Conservation (phyloP, 2,888 invertebrate genomes). For the Lithophane semibrunnea region DNA sequence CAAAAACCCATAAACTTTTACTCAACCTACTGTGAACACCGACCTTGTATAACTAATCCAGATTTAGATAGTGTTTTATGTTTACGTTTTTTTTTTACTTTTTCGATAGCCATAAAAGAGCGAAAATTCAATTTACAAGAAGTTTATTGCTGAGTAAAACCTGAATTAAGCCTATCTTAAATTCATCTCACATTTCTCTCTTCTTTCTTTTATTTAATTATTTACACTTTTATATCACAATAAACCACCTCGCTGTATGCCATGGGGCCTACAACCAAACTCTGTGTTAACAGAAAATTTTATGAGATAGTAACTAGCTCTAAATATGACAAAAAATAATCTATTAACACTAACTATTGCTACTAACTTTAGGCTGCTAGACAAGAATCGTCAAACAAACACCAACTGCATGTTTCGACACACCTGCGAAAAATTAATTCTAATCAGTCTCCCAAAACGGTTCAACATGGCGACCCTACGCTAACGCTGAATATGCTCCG, state of each 20-base stretch:
- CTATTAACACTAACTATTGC: background rate
- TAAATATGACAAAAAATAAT: background rate
- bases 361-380: background rate
- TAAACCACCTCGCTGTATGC: background rate
- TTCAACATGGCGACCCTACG: constrained; percentile 65
- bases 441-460: constrained; percentile 42
- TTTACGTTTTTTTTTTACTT: constrained; percentile 45
- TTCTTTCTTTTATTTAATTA: constrained; percentile 29
- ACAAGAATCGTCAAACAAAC: background rate
- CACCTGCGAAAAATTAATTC: constrained; percentile 15
- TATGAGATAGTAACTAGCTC: too few species aligned
- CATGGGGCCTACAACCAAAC: background rate
- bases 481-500: constrained; percentile 72
- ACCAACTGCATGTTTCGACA: background rate
- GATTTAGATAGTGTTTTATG: constrained; percentile 38
- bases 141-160: constrained; percentile 50
- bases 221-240: constrained; percentile 12
- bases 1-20: background rate
- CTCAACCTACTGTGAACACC: background rate
- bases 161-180: constrained; percentile 21
- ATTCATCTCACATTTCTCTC: constrained; percentile 16
- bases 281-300: too few species aligned
- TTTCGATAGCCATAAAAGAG: constrained; percentile 45
- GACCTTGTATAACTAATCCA: constrained; percentile 26
- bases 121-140: constrained; percentile 49